Conservation (phyloP, 2,113 vertebrate genomes). For the Candoia aspera region DNA sequence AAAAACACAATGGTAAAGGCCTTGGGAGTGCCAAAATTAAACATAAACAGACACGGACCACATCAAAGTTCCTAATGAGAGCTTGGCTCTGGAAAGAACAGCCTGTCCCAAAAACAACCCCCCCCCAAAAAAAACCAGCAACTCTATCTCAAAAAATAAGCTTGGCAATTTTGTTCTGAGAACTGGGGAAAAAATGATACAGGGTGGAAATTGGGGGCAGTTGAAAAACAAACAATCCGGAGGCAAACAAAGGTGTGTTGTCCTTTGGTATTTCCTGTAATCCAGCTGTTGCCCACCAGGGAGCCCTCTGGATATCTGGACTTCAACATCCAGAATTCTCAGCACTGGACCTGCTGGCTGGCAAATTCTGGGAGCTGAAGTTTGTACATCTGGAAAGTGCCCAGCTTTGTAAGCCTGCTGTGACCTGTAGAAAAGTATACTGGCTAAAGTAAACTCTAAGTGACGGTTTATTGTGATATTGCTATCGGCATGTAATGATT, state of each 20-base stretch:
- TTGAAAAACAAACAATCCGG: background rate
- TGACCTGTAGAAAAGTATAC: background rate
- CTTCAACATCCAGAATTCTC: background rate
- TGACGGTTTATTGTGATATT: background rate
- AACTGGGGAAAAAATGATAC: background rate
- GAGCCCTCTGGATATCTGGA: background rate
- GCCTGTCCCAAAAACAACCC: background rate
- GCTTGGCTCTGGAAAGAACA: constrained; percentile 1
- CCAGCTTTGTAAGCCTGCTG: background rate
- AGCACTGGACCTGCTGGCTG: background rate
- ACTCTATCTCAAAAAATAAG: background rate
- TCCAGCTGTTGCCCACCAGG: background rate
- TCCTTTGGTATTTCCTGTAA: background rate
- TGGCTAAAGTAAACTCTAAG: background rate
- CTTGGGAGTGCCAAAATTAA: background rate
- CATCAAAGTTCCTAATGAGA: background rate
- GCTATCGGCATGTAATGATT: background rate
- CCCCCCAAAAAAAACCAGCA: background rate
- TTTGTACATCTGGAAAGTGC: background rate
- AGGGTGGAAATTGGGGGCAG: background rate
- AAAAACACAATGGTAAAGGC: background rate
- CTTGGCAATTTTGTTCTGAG: background rate
- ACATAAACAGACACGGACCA: background rate
- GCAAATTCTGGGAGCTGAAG: background rate
- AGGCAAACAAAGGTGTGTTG: background rate